A percentile compares a stretch with the other conserved stretches of the same genome.
These are phyloP conservation scores for Meloidogyne exigua DNA, from an alignment of 1,140 invertebrate species.

Conservation along the genomic window DNA sequence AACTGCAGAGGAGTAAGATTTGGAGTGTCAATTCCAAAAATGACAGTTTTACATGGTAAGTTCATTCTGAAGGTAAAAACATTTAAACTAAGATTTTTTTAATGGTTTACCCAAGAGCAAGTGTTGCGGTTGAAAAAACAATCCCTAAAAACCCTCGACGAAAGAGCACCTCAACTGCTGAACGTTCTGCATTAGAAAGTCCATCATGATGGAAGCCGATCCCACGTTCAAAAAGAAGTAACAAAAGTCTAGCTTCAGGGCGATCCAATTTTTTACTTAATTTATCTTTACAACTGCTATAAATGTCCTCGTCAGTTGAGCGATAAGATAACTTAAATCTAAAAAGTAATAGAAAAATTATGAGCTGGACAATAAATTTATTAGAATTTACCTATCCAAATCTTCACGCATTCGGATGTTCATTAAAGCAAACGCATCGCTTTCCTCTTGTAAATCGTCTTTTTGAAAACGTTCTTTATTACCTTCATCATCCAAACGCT, in stretches of 20 bases:
- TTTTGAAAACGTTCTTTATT: slow-evolving; percentile 38
- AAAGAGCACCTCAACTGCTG: slow-evolving; percentile 62
- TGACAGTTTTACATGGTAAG: slow-evolving; percentile 63
- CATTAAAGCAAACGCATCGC: slow-evolving; percentile 53
- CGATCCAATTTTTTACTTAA: slow-evolving; percentile 31
- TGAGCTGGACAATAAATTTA: not conserved
- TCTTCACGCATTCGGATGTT: slow-evolving; percentile 51
- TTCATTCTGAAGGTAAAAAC: slow-evolving; percentile 54
- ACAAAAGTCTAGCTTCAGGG: slow-evolving; percentile 11
- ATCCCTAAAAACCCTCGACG: slow-evolving; percentile 56
- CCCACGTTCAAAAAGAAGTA: slow-evolving; percentile 58
- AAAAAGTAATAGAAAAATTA: slow-evolving; percentile 18
- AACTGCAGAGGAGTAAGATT: slow-evolving; percentile 61
- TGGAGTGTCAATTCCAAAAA: slow-evolving; percentile 62
- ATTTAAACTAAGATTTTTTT: no score
- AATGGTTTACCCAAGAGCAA: slow-evolving; percentile 50
- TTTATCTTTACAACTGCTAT: slow-evolving; percentile 42
- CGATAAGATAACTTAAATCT: slow-evolving; percentile 58
- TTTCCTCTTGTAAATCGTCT: slow-evolving; percentile 34
- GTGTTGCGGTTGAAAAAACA: slow-evolving; percentile 60
- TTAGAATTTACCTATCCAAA: slow-evolving; percentile 38
- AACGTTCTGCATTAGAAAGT: slow-evolving; percentile 50
- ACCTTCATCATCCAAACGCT: slow-evolving; percentile 48
- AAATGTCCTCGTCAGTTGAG: slow-evolving; percentile 47
- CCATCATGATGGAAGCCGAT: slow-evolving; percentile 63